Conservation (phyloP, 2,888 invertebrate species). For the Agelastica alni region DNA sequence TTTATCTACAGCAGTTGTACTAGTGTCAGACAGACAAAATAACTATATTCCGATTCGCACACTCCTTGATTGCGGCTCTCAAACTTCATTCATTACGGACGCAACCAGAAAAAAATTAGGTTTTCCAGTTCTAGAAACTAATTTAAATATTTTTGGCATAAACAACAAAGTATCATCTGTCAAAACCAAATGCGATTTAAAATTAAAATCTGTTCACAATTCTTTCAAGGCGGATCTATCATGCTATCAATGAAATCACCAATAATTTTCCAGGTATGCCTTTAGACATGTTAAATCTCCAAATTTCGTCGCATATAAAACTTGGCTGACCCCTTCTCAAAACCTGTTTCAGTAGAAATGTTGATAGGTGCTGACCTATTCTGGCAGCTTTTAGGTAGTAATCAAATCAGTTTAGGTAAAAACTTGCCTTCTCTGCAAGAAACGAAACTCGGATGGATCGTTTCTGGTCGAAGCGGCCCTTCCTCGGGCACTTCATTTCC, state of each 20-base stretch:
- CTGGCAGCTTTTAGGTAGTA: conserved; percentile 14
- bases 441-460: conserved; percentile 17
- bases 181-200: conserved; percentile 7
- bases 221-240: conserved; percentile 13
- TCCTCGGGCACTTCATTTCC: no score
- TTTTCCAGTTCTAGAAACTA: conserved; percentile 1
- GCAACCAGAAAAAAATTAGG: neutral
- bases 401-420: conserved; percentile 17
- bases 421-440: conserved; percentile 10
- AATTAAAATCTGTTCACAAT: conserved; percentile 10
- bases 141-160: conserved; percentile 17
- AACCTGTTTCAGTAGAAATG: conserved; percentile 22
- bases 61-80: conserved; percentile 17
- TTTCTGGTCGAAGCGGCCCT: conserved; percentile 4
- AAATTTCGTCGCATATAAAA: conserved; percentile 19
- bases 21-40: conserved; percentile 4
- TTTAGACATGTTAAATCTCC: conserved; percentile 3
- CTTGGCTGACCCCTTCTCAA: conserved; percentile 19
- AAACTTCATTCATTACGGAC: conserved; percentile 19
- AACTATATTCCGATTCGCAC: conserved; percentile 2
- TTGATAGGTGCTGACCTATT: conserved; percentile 26
- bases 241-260: conserved; percentile 17
- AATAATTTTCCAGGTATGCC: conserved; percentile 5
- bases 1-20: conserved; percentile 2
- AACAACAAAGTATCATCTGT: conserved; percentile 9